phyloP scores from a whole-genome alignment of 2,888 invertebrate species.

The Morpho deidamia region DNA sequence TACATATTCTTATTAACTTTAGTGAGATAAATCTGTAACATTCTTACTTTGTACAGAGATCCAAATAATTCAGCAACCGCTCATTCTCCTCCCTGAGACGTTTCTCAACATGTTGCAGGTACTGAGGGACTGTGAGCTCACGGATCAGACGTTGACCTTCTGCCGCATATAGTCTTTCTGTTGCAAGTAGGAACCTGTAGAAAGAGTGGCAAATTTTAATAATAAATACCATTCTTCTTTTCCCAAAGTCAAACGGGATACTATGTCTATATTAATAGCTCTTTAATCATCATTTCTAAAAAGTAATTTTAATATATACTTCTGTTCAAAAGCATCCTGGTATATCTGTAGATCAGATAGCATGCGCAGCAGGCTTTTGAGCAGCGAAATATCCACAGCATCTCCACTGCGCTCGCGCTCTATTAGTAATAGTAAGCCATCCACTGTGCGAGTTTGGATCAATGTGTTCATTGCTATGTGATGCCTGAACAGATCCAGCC shows the following conservation, averaged over 20 bases:
- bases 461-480: constrained; percentile 94
- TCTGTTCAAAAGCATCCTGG: constrained; percentile 92
- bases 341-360: constrained; percentile 97
- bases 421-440: constrained; percentile 94
- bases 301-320: constrained; percentile 53
- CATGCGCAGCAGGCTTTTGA: constrained; percentile 97
- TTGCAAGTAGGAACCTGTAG: constrained; percentile 90
- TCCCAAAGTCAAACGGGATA: too few species aligned
- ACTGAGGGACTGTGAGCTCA: constrained; percentile 95
- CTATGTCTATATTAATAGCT: too few species aligned
- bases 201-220: background rate
- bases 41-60: constrained; percentile 91
- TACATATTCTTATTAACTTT: too few species aligned
- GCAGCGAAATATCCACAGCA: constrained; percentile 92
- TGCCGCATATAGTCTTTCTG: constrained; percentile 94
- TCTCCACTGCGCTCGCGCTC: constrained; percentile 97
- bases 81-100: constrained; percentile 96
- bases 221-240: too few species aligned
- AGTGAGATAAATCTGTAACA: background rate
- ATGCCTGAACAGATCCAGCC: constrained; percentile 94
- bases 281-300: too few species aligned
- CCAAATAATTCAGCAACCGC: constrained; percentile 94
- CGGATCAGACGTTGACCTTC: constrained; percentile 97
- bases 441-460: constrained; percentile 95
- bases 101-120: constrained; percentile 97